phyloP scores from a whole-genome alignment of 30 jellyfish, hydroid and myxozoan genomes.

The Calvadosia cruxmelitensis region DNA sequence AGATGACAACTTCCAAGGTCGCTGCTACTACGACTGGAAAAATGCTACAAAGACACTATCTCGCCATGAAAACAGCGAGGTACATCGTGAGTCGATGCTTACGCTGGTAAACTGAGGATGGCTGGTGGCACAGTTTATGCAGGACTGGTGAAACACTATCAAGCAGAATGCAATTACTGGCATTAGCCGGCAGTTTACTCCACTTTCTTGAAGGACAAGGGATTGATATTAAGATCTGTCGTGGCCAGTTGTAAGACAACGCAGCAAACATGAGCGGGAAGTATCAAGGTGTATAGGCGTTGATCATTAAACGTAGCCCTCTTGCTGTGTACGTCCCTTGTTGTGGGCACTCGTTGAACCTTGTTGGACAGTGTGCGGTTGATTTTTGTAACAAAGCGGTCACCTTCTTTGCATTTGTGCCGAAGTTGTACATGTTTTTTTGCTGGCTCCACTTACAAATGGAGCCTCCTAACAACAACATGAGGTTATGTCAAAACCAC shows the following conservation, averaged over 20 bases:
- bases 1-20: no score
- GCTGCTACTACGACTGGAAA: no score
- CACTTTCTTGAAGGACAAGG: slow-evolving; percentile 18
- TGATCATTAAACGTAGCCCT: slow-evolving; percentile 22
- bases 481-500: no score
- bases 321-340: slow-evolving; percentile 36
- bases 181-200: slow-evolving; percentile 13
- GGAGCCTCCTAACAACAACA: no score
- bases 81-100: no score
- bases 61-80: no score
- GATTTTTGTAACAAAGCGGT: slow-evolving; percentile 40
- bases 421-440: no score
- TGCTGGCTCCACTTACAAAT: no score
- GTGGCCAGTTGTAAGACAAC: slow-evolving; percentile 53
- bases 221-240: slow-evolving; percentile 23
- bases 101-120: no score
- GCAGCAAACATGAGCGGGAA: slow-evolving; percentile 55
- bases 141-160: slow-evolving; percentile 18
- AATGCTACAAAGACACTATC: no score
- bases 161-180: slow-evolving; percentile 23
- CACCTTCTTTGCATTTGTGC: slow-evolving; percentile 16
- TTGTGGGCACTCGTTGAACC: slow-evolving; percentile 25
- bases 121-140: slow-evolving; percentile 23
- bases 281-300: slow-evolving; percentile 41
- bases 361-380: slow-evolving; percentile 45